Conservation (phyloP, 2,113 vertebrate genomes). For the Genyomyrus donnyi region DNA sequence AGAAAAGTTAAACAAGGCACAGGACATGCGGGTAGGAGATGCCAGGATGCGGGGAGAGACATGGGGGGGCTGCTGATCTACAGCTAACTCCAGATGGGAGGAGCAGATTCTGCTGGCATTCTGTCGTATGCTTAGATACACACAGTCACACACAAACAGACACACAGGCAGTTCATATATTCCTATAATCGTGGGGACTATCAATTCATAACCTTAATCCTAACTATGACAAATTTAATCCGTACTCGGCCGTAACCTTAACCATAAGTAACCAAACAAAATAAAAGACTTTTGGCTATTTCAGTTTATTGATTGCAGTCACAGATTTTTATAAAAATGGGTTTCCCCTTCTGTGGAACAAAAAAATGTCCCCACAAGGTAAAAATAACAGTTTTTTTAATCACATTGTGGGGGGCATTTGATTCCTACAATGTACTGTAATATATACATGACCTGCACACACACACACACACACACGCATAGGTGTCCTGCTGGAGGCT, state of each 20-base stretch:
- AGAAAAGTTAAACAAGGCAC: slow-evolving; percentile 29
- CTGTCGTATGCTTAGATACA: background rate
- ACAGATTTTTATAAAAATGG: background rate
- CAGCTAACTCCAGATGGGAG: background rate
- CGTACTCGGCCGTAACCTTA: background rate
- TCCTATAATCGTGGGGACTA: background rate
- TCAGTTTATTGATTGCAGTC: background rate
- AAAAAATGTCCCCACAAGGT: background rate
- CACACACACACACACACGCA: background rate
- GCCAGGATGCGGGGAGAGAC: slow-evolving; percentile 12
- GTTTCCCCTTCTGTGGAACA: background rate
- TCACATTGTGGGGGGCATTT: background rate
- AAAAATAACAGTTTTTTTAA: background rate
- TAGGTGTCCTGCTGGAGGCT: background rate
- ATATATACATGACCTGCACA: background rate
- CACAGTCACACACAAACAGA: background rate
- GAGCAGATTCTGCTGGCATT: background rate
- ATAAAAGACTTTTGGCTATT: too few relatives aligned
- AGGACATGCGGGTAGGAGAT: slow-evolving; percentile 46
- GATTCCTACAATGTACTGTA: too few relatives aligned
- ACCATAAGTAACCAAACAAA: too few relatives aligned
- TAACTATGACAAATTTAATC: background rate
- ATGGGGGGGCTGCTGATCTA: background rate
- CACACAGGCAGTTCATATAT: background rate
- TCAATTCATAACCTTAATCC: background rate